These are phyloP conservation scores for Noturus placidus DNA, from an alignment of 2,113 vertebrate genomes.

Conservation along the genomic window DNA sequence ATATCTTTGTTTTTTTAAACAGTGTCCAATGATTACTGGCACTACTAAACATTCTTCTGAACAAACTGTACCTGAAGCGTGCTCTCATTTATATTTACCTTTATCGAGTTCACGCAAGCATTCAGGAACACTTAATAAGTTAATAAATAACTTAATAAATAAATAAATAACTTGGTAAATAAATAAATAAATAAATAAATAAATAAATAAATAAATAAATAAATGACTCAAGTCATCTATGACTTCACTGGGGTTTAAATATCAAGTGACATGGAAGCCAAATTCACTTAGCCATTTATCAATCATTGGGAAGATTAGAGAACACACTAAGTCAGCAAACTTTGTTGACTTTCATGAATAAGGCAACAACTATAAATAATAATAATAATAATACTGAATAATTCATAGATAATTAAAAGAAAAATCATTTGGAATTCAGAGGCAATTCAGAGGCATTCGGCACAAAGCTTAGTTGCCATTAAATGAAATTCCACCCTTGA, in stretches of 20 bases:
- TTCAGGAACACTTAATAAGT: neutral
- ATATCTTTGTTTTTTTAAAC: neutral
- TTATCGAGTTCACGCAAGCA: neutral
- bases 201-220: too few relatives aligned
- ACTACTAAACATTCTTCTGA: neutral
- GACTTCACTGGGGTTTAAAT: neutral
- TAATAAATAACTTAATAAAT: too few relatives aligned
- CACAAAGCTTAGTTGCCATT: conserved; percentile 32
- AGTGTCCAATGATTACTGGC: neutral
- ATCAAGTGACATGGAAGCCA: neutral
- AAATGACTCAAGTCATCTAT: too few relatives aligned
- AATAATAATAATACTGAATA: neutral
- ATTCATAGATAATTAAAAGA: neutral
- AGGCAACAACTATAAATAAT: neutral
- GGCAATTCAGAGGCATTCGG: conserved; percentile 32
- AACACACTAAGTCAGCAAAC: neutral
- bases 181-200: too few relatives aligned
- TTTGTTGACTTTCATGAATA: neutral
- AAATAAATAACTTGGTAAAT: too few relatives aligned
- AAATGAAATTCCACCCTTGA: neutral
- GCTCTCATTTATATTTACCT: neutral
- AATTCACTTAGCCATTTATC: neutral
- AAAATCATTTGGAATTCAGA: neutral
- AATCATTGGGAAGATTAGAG: neutral
- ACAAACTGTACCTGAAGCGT: neutral